Conservation (phyloP, 2,797 vertebrate genomes). For the Anguilla megastoma region DNA sequence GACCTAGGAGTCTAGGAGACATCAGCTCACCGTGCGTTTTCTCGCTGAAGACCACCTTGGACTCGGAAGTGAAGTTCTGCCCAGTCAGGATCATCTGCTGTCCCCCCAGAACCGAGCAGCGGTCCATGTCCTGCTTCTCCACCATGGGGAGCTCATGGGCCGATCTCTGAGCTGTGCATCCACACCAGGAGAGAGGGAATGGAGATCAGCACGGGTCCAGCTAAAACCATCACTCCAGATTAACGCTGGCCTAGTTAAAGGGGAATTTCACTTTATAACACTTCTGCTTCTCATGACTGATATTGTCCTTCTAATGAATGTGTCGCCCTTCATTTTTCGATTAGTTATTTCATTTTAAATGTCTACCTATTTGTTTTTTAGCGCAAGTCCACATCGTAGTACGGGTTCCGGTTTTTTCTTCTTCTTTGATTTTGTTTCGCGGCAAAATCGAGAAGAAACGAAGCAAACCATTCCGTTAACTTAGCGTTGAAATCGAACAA, state of each 20-base stretch:
- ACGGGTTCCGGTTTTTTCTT: no score
- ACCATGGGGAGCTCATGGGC: conserved; percentile 91
- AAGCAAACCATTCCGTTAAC: no score
- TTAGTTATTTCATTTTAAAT: no score
- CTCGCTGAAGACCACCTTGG: conserved; percentile 93
- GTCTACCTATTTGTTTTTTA: no score
- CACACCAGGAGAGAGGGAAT: conserved; percentile 40
- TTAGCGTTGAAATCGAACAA: no score
- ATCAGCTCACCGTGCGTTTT: conserved; percentile 83
- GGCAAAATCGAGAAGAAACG: no score
- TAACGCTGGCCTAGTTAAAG: background rate
- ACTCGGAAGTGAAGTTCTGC: conserved; percentile 92
- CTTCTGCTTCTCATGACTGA: no score
- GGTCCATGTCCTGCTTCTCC: conserved; percentile 86
- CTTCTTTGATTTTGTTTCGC: no score
- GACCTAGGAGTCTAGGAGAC: background rate
- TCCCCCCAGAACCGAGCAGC: conserved; percentile 85
- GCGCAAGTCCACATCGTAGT: no score
- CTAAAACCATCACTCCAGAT: background rate
- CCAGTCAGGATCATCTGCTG: conserved; percentile 94
- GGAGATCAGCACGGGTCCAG: background rate
- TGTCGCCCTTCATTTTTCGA: no score
- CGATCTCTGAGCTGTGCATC: conserved; percentile 86
- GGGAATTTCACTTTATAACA: no score
- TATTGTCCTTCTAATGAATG: no score